Base-by-base conservation (phyloP, 2,888 invertebrate genomes). In the Melipona beecheii region DNA sequence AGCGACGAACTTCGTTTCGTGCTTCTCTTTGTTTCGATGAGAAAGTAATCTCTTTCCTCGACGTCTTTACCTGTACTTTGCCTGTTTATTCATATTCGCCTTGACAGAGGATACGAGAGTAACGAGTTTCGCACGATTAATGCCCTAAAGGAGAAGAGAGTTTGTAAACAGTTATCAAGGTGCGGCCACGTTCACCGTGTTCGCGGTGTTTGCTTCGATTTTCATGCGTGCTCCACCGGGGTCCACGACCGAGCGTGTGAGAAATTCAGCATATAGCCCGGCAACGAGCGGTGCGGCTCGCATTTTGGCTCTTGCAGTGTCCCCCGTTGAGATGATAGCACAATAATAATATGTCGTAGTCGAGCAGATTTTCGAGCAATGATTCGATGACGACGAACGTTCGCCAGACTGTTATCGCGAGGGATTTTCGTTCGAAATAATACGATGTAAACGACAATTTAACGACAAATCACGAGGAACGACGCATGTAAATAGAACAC, bases 1-100 rank as follows among this genome's bases (percentile, higher is more conserved):
- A 89, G 88, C 88, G 80, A 85, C 84, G 82, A 88, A 87, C 81
- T 85, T 70, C 79, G 86, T 80, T 75, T 87, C 78, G 88, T 66
- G 88, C 62, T 84, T 58, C 75, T 71, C 88, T 89, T 88, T 89
- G 87, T 88, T 68, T 81, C 81, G 58, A 74, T 78, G 72, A 75
- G 73, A 71, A 9, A 72, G 75, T 66, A 75, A 75, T 79, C 17
- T 76, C 31, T 76, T 75, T 78, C 54, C 66, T 71, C 62, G 74
- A 75, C 60, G 36, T 69, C 75, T 81, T 31, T 9, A 78, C 68
- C 66, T 65, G 43, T 77, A 71, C 24, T 75, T 76, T 65, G 70
- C 78, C n/a, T n/a, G 52, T 83, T 83, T 70, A 65, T 81, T 58
- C 56, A 56, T 56, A n/a, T 56, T 58, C n/a, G 19, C 3, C 24